Evolutionary conservation across 2,888 invertebrate species (phyloP).

Genomic region (Asteroscopus sphinx): DNA sequence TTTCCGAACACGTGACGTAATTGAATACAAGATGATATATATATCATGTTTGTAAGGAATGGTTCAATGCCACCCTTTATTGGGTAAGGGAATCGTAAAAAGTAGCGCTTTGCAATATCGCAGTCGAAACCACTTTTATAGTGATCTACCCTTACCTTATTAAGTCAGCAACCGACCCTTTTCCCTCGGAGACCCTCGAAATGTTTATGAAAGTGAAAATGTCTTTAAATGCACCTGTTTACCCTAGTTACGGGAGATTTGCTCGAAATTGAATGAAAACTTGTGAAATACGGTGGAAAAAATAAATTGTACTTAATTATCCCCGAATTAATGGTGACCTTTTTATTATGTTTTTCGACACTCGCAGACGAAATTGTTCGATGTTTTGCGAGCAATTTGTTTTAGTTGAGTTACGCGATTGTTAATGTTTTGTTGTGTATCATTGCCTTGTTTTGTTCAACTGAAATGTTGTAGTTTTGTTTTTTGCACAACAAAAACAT

Average conservation of each 20-base stretch:
- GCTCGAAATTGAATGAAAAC: slow-evolving; percentile 60
- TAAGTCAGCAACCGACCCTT: slow-evolving; percentile 79
- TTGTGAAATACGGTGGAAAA: slow-evolving; percentile 35
- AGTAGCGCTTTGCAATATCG: slow-evolving; percentile 74
- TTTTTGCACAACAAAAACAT: slow-evolving; percentile 22
- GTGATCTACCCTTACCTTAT: slow-evolving; percentile 78
- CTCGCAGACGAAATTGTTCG: slow-evolving; percentile 25
- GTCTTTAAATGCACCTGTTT: slow-evolving; percentile 82
- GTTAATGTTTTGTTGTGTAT: slow-evolving; percentile 27
- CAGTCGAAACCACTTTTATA: slow-evolving; percentile 73
- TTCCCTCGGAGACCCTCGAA: slow-evolving; percentile 62
- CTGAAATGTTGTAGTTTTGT: slow-evolving; percentile 15
- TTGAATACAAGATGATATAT: slow-evolving; percentile 26
- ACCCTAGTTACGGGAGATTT: slow-evolving; percentile 65
- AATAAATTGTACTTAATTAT: slow-evolving; percentile 37
- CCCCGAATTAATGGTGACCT: slow-evolving; percentile 29
- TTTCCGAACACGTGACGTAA: slow-evolving; percentile 1
- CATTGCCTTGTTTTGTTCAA: slow-evolving; percentile 13
- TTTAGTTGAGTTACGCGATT: slow-evolving; percentile 40
- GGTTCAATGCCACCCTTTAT: slow-evolving; percentile 60
- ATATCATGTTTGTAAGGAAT: slow-evolving; percentile 20
- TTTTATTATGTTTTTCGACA: slow-evolving; percentile 26
- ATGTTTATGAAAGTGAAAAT: slow-evolving; percentile 81
- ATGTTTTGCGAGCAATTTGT: slow-evolving; percentile 34
- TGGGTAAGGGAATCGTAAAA: slow-evolving; percentile 72